Evolutionary conservation across 2,113 vertebrate genomes (phyloP), one percentile per base, ranked within the genome.

Genomic region (Erpornis zantholeuca): DNA sequence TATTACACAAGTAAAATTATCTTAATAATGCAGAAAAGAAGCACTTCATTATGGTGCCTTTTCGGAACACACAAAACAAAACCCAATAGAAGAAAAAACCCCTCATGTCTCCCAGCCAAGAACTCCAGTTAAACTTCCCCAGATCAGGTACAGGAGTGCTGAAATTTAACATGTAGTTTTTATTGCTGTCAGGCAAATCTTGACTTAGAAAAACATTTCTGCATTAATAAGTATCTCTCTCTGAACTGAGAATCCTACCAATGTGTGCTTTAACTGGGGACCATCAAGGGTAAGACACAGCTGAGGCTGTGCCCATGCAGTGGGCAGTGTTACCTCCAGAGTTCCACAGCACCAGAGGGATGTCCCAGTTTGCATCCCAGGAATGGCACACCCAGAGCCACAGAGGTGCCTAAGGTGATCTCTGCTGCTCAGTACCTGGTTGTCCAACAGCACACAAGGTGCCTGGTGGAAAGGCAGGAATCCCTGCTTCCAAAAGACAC

Each of bases 221-320:
- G 22, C 17, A 25, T 69, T 59, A 35, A 31, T n/a, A 54, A 63
- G n/a, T 22, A 3, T 31, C 18, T 33, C 38, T 50, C 27, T 59
- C 60, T 71, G 73, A 44, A 19, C 24, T 82, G 81, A 25, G 21
- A 77, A 19, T 27, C 7, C 49, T 25, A 36, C 27, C 36, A 36
- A 7, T 13, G 29, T 10, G 5, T 49, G 61, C 56, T 1, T 64
- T 42, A 28, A 3, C 36, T 18, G 60, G 36, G 68, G 35, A 35
- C 24, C 17, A 31, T 17, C 15, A 15, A 15, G 36, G 28, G 15
- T 10, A 8, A 23, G n/a, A 56, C 33, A 25, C 3, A 0, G 0
- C 44, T 42, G 83, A 35, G 75, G 61, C 82, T n/a, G 42, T 71
- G 57, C 40, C 63, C 1, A 0, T 10, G 28, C 29, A 4, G 17